Base-by-base conservation (phyloP, 2,888 invertebrate genomes). In the Gerosis bhagava region DNA sequence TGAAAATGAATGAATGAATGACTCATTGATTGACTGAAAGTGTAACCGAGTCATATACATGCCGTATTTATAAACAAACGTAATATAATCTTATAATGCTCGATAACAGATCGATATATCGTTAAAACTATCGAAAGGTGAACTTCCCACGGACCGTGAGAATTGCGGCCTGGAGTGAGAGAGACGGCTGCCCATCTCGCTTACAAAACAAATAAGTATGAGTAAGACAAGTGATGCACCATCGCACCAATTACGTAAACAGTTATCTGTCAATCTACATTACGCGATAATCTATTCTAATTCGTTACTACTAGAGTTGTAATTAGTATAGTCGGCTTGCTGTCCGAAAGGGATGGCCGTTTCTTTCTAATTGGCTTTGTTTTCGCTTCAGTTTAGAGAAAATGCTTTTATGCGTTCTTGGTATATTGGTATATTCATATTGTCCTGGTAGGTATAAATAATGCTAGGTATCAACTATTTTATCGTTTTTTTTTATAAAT, bases 131-230 rank as follows among this genome's bases (percentile, higher is more conserved):
- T 59, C 46, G 59, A 72, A 73, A 73, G 73, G 72, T 72, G 72
- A 70, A 58, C 65, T 73, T 73, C 73, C 65, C 73, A 72, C 72
- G 73, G 62, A 60, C 57, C 69, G 70, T 72, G 71, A 65, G 71
- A 71, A 59, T 58, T 42, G 55, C 50, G 56, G 46, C 4, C 17
- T 55, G 49, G 50, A 41, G n/a, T n/a, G 54, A 44, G 50, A 56
- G 50, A 51, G 50, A 49, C 5, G 25, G 35, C 7, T 13, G 22
- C 22, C n/a, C 34, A 29, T 41, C 46, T 46, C 39, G 40, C 35
- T 40, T 26, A n/a, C 11, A 4, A 26, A 39, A 32, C 32, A 24
- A 5, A 34, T 34, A 34, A 10, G 56, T 29, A 57, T 24, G 56
- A 63, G 39, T 24, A 51, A 46, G 57, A 57, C 29, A 24, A 41